phyloP scores from a whole-genome alignment of 2,797 vertebrate species.

The Hoplostethus atlanticus region DNA sequence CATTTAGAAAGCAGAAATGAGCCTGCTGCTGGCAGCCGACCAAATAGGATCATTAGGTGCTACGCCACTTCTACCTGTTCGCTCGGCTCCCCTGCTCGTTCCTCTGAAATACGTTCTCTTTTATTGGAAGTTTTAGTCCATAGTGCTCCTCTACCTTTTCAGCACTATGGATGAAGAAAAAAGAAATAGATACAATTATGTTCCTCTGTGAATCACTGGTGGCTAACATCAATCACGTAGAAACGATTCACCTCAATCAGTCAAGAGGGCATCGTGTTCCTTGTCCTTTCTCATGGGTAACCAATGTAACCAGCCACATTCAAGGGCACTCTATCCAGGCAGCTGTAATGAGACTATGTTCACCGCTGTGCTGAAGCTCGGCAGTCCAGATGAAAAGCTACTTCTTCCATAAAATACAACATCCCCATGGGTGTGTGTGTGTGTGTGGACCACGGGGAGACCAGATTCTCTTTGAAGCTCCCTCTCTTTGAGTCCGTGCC shows the following conservation, averaged over 20 bases:
- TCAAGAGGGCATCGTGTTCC: neutral
- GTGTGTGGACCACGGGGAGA: neutral
- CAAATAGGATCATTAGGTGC: constrained; percentile 1
- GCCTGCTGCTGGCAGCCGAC: neutral
- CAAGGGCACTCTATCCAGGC: neutral
- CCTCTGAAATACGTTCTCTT: neutral
- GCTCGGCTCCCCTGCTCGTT: neutral
- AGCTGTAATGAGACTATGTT: constrained; percentile 4
- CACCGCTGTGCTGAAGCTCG: neutral
- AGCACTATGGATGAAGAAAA: neutral
- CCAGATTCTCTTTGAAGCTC: constrained; percentile 17
- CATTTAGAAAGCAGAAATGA: constrained; percentile 2
- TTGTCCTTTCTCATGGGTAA: neutral
- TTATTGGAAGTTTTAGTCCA: neutral
- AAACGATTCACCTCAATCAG: neutral
- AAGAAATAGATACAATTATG: neutral
- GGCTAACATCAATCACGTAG: neutral
- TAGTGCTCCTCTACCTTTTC: neutral
- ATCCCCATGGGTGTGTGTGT: neutral
- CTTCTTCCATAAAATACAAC: neutral
- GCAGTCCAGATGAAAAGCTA: neutral
- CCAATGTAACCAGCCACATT: neutral
- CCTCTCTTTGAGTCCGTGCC: neutral
- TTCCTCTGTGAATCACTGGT: neutral
- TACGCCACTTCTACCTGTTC: neutral